Base-by-base conservation (phyloP, 1,140 invertebrate species). In the Bombus waltoni region DNA sequence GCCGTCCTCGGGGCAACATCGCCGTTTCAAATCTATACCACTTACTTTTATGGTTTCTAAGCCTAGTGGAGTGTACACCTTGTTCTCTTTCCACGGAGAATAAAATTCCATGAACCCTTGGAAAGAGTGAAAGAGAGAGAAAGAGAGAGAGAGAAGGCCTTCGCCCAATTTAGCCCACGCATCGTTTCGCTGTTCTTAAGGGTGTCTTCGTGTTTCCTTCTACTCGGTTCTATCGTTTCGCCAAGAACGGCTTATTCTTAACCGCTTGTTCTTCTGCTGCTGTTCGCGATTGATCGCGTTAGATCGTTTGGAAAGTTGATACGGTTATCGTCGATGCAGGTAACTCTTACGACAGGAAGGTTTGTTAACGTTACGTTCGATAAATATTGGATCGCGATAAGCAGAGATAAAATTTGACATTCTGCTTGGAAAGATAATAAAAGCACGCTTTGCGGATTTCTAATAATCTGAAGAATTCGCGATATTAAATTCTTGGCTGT, bases 1-100 rank as follows among this genome's bases (percentile, higher is more conserved):
- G n/a, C n/a, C 40, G 40, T 75, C 83, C 75, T 28, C 44, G 57
- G 32, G 28, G 38, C 79, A 83, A 72, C 74, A 62, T 79, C 66
- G 83, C 66, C 87, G 85, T 87, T 92, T 87, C 91, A 92, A 94
- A 94, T 94, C 92, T 92, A 94, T 94, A 94, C 93, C 92, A 93
- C 93, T 94, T 94, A 93, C 91, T 93, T 94, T 94, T 94, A 94
- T 92, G 88, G 92, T 91, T 91, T 90, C 88, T 85, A 87, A 89
- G 91, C 88, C 91, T 92, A 90, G 91, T 91, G 86, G 89, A 91
- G 87, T 92, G 91, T 90, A 77, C 81, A 84, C 85, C 76, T 86
- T 83, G 81, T 70, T 88, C 81, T 65, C 78, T 90, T 89, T 89
- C 87, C 78, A 87, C 85, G 76, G 81, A 76, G 83, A 87, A 91